Base-by-base conservation (phyloP, 2,797 vertebrate genomes). In the Leptoclinus maculatus region DNA sequence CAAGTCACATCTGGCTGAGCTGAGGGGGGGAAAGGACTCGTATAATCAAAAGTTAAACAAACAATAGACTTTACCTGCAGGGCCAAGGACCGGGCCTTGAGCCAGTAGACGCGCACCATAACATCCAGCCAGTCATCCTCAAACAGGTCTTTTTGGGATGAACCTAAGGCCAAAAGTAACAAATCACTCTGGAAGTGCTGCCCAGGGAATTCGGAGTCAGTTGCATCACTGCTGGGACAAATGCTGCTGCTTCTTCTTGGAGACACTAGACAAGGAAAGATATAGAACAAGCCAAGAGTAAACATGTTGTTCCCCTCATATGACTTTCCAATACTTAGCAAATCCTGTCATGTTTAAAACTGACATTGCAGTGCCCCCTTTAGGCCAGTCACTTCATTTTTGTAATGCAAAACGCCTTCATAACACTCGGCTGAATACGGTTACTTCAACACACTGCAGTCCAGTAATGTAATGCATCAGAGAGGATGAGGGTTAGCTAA, bases 51-150 rank as follows among this genome's bases (percentile, higher is more conserved):
- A 16, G 17, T 54, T 2, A 43, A 19, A 58, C 6, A 36, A n/a
- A 32, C 36, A 5, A 12, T 11, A n/a, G 19, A 54, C 32, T 60
- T 71, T 87, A 98, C 98, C 97, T 98, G 98, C 57, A 98, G 90
- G 2, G 97, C 96, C 45, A 97, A 91, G 66, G 97, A 98, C 2
- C 98, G 95, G 12, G 98, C 97, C 88, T 99, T 99, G 56, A 99
- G 94, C 98, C 98, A 99, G 64, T 99, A 97, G 36, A 99, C 97
- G 0, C 97, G 96, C 53, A 97, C 96, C 57, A 97, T 96, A 56
- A 97, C 96, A 63, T 96, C 95, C 66, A 98, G 87, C 97, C 98
- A 99, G 80, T 92, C 93, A 0, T 95, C 95, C 87, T 95, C 96
- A 86, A 99, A 99, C 27, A 99, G 85, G 82, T 99, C 97, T n/a